These are phyloP conservation scores for Talpa occidentalis DNA, from an alignment of 2,113 vertebrate species.

Conservation along the genomic window DNA sequence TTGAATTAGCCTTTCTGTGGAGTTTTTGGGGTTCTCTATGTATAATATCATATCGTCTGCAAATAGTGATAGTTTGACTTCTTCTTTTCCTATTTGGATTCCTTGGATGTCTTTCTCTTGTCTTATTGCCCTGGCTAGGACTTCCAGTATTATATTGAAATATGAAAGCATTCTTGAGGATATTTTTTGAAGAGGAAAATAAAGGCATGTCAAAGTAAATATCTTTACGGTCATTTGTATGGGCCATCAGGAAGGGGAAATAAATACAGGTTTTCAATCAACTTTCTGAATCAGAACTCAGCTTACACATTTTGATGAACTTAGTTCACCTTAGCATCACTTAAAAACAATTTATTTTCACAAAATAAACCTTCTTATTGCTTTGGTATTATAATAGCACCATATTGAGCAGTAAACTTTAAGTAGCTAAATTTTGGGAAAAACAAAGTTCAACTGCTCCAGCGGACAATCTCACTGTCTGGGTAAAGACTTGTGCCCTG, in stretches of 20 bases:
- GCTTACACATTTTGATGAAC: background rate
- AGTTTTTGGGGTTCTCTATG: no score
- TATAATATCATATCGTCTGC: no score
- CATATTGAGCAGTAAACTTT: background rate
- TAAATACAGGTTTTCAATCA: constrained; percentile 16
- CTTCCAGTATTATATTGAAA: no score
- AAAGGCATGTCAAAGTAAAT: background rate
- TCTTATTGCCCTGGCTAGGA: no score
- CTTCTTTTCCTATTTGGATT: no score
- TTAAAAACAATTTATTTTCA: constrained; percentile 41
- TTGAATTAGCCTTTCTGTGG: no score
- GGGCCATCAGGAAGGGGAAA: background rate
- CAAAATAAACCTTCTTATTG: background rate
- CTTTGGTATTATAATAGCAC: background rate
- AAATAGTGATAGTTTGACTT: no score
- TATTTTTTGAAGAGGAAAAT: background rate
- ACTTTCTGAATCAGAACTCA: background rate
- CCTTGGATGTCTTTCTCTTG: no score
- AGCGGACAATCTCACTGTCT: background rate
- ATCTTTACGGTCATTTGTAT: constrained; percentile 4
- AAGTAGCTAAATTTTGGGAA: constrained; percentile 19
- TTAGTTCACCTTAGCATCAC: background rate
- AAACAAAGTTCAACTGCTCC: background rate
- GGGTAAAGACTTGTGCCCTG: background rate
- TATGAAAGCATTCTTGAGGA: background rate